Evolutionary conservation across 2,797 vertebrate species (phyloP).

Genomic region (Mormyrus proboscirostris): DNA sequence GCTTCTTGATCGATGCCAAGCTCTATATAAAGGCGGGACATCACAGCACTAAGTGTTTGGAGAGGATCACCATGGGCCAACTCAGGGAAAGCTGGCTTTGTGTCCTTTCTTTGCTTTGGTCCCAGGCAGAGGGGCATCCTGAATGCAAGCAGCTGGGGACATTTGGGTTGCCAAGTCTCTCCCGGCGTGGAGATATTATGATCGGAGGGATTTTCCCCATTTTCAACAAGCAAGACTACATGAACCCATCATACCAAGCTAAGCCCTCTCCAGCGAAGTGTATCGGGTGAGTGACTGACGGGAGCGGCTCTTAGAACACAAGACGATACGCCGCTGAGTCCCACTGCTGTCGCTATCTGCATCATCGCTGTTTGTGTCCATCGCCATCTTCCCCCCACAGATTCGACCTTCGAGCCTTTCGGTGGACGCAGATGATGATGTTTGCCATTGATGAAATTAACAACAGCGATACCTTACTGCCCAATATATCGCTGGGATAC

Average conservation of each 20-base stretch:
- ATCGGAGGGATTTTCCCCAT: slow-evolving; percentile 67
- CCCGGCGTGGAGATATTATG: slow-evolving; percentile 56
- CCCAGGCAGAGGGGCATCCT: slow-evolving; percentile 26
- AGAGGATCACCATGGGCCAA: slow-evolving; percentile 26
- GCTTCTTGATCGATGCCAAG: neutral
- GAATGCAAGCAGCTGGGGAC: slow-evolving; percentile 46
- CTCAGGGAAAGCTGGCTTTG: slow-evolving; percentile 16
- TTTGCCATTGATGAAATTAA: slow-evolving; percentile 69
- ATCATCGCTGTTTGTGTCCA: neutral
- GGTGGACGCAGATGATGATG: slow-evolving; percentile 65
- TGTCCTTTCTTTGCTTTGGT: slow-evolving; percentile 34
- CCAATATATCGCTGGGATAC: slow-evolving; percentile 63
- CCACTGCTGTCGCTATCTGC: neutral
- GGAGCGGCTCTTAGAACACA: neutral
- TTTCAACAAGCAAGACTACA: slow-evolving; percentile 56
- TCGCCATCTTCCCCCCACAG: slow-evolving; percentile 34
- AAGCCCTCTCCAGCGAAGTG: slow-evolving; percentile 47
- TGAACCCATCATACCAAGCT: slow-evolving; percentile 38
- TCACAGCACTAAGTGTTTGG: neutral
- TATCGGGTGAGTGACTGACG: slow-evolving; percentile 47
- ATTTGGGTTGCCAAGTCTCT: slow-evolving; percentile 53
- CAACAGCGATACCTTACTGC: slow-evolving; percentile 50
- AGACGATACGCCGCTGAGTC: neutral
- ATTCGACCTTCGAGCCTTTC: slow-evolving; percentile 60
- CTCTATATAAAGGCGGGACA: slow-evolving; percentile 7